Evolutionary conservation across 2,113 vertebrate genomes (phyloP).

Genomic region (Chloroceryle aenea): DNA sequence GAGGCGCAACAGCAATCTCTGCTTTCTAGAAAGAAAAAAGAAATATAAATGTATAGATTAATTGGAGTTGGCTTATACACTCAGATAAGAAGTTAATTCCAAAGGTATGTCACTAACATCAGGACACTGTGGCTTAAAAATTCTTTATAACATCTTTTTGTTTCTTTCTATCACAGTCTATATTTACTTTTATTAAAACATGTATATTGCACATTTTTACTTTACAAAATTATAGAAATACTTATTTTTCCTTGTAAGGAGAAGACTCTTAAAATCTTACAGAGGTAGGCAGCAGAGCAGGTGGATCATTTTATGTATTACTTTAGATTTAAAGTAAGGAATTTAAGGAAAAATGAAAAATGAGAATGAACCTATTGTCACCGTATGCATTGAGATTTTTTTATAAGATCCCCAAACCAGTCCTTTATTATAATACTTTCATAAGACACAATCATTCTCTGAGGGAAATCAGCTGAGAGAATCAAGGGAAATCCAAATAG

Average conservation of each 20-base stretch:
- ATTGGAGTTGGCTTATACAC: constrained; percentile 24
- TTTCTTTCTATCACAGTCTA: not conserved
- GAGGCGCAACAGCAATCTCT: constrained; percentile 96
- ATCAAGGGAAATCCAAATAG: not conserved
- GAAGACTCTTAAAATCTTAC: not conserved
- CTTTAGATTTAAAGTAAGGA: not conserved
- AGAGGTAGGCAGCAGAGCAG: not conserved
- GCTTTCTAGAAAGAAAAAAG: constrained; percentile 90
- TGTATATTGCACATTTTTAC: not conserved
- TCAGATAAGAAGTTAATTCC: constrained; percentile 3
- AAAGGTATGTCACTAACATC: constrained; percentile 9
- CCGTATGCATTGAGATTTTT: not conserved
- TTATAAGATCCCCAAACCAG: not conserved
- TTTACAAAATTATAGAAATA: not conserved
- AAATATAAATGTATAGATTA: constrained; percentile 68
- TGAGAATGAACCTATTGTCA: not conserved
- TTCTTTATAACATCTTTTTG: not conserved
- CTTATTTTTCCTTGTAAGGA: not conserved
- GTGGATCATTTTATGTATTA: not conserved
- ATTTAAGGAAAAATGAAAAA: not conserved
- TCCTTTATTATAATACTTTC: not conserved
- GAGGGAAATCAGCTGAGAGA: not conserved
- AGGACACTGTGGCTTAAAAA: not conserved
- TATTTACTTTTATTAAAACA: not conserved
- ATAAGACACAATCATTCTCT: not conserved